Evolutionary conservation across 2,888 invertebrate genomes (phyloP), one percentile per base, ranked within the genome.

Genomic region (Ectemnius lituratus): DNA sequence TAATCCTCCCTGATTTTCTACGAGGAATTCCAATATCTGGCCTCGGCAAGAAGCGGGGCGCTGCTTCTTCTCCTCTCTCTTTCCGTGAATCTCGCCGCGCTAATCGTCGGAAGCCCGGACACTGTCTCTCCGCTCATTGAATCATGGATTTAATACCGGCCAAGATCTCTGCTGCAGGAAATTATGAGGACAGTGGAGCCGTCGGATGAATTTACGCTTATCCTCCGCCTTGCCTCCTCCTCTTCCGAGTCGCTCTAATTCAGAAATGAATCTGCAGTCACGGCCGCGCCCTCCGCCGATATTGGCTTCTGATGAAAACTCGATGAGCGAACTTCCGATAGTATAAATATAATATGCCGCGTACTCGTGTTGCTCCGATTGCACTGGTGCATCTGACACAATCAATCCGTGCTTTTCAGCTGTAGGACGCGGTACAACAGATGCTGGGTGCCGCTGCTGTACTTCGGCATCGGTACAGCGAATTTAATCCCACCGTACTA

Each of bases 1-100:
- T 76, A 72, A 67, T 72, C 65, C 70, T 76, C 45, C 66, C 69
- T 65, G 72, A 73, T 75, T 78, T 78, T 75, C 66, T 64, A 27
- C 18, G 59, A 60, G 60, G 70, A 72, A 72, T 70, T 74, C 66
- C 56, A 70, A 70, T 75, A 69, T 70, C 73, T 68, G 47, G 63
- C 57, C 45, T 27, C 46, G 52, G 52, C 58, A 62, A 60, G 60
- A 37, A 47, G 13, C 52, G 23, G 23, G 23, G 23, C 23, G 23
- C 52, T n/a, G 4, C 49, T 14, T 11, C 52, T 52, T 14, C 52
- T 14, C 52, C 52, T 14, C 52, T 52, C 16, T 16, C 52, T 16
- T 52, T 52, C 52, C 5, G 13, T 52, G 16, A 16, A 14, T 23
- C 13, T 49, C 57, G 4, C 58, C 61, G 27, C 52, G 60, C 49